Percentiles rank a stretch among this genome's conserved stretches.
These are phyloP conservation scores for Epinephelus cyanopodus DNA, from an alignment of 2,113 vertebrate genomes.

Conservation along the genomic window DNA sequence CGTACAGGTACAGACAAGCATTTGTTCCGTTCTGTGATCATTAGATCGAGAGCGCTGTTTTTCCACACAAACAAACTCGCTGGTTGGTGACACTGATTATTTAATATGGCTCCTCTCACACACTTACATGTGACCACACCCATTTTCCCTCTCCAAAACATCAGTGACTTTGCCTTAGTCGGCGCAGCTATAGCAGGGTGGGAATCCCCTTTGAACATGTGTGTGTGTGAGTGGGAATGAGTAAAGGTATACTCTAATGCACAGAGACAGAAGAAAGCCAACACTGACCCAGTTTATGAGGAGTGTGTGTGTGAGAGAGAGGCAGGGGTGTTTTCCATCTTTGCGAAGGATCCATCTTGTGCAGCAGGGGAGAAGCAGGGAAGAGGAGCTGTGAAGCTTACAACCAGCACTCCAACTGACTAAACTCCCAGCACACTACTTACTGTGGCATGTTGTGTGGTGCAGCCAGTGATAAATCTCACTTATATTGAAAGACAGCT, in stretches of 20 bases:
- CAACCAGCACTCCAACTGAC: conserved; percentile 32
- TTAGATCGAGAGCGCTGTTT: neutral
- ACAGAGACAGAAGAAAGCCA: conserved; percentile 43
- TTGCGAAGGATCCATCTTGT: conserved; percentile 77
- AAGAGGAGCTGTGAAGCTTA: conserved; percentile 34
- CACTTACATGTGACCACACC: conserved; percentile 43
- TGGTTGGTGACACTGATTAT: neutral
- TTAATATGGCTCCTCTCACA: conserved; percentile 29
- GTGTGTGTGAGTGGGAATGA: conserved; percentile 32
- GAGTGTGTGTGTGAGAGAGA: neutral
- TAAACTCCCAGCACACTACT: conserved; percentile 26
- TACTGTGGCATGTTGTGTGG: neutral
- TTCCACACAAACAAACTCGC: conserved; percentile 20
- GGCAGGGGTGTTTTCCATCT: conserved; percentile 70
- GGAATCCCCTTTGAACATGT: conserved; percentile 71
- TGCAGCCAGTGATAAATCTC: neutral
- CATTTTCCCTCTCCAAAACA: conserved; percentile 22
- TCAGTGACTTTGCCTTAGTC: conserved; percentile 2
- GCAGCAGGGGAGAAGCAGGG: conserved; percentile 53
- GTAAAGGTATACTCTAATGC: conserved; percentile 60
- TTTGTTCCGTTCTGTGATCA: neutral
- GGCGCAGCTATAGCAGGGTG: conserved; percentile 13
- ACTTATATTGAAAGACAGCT: neutral
- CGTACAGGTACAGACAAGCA: conserved; percentile 8
- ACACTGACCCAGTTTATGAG: conserved; percentile 69